A percentile compares a stretch with the other conserved stretches of the same genome.
Conservation (phyloP, 2,113 vertebrate genomes). For the Gadus macrocephalus region DNA sequence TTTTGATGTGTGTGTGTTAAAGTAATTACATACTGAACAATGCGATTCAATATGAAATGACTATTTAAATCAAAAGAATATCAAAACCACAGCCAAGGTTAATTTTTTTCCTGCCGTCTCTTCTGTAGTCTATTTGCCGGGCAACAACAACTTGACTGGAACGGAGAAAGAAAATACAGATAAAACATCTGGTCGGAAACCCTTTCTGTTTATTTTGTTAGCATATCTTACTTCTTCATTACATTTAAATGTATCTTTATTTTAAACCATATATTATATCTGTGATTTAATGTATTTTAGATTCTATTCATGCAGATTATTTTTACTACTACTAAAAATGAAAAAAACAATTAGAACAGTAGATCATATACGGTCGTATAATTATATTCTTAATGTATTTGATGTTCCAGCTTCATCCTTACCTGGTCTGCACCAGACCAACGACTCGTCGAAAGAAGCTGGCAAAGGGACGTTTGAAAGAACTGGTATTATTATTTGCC, state of each 20-base stretch:
- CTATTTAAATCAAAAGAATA: not conserved
- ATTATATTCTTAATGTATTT: not conserved
- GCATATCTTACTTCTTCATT: not conserved
- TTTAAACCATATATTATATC: too few relatives aligned
- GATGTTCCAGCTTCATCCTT: conserved; percentile 13
- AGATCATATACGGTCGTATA: too few relatives aligned
- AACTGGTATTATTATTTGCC: conserved; percentile 14
- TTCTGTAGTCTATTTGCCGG: conserved; percentile 56
- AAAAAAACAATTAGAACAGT: too few relatives aligned
- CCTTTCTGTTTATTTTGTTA: not conserved
- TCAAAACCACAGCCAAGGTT: not conserved
- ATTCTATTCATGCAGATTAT: too few relatives aligned
- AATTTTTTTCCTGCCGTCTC: conserved; percentile 49
- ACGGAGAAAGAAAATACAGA: conserved; percentile 61
- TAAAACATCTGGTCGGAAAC: conserved; percentile 64
- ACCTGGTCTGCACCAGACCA: not conserved
- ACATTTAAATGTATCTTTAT: not conserved
- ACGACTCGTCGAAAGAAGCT: conserved; percentile 6
- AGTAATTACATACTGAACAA: not conserved
- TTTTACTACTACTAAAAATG: too few relatives aligned
- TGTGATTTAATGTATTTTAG: too few relatives aligned
- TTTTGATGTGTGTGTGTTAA: not conserved
- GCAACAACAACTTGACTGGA: conserved; percentile 63
- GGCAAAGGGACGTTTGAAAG: conserved; percentile 7
- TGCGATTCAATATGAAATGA: too few relatives aligned